Base-by-base conservation (phyloP, 2,888 invertebrate genomes). In the Scelioninae gen. 2 region DNA sequence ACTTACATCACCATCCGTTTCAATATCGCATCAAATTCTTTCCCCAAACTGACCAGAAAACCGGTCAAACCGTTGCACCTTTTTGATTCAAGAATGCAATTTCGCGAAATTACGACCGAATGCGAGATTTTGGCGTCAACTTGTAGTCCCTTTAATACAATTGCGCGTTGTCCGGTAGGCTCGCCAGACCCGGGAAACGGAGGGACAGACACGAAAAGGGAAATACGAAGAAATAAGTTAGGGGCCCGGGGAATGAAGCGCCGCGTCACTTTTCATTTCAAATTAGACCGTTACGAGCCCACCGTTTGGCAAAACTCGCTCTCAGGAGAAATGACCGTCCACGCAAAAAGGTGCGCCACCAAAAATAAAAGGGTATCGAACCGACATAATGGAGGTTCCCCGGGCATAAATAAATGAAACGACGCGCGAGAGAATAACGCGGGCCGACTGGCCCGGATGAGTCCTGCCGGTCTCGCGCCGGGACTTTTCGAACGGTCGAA, bases 401-500 rank as follows among this genome's bases (percentile, higher is more conserved):
- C 28, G 63, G 50, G 41, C 67, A 63, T 60, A 73, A 69, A 73
- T 73, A 73, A 73, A 53, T 53, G 60, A 64, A 53, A 73, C 57
- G 67, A 73, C 68, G 70, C 63, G 63, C 25, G 57, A 43, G 45
- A 63, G 67, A 73, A 68, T 60, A 73, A 68, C 68, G 63, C 61
- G 57, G 58, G 69, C 50, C 46, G 52, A 67, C 58, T 53, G 73
- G 60, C 58, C 50, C 69, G 55, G 72, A 72, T 64, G 72, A 67
- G 57, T 63, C 67, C 71, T 74, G 58, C 67, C 46, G 74, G 67
- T 63, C 57, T 45, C 58, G 55, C 31, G 64, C 37, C 28, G 45
- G 25, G 77, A 82, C 79, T 81, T 80, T 82, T 81, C 80, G 78
- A 81, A 82, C 81, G 82, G n/a, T n/a, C n/a, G 81, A 81, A 83